Evolutionary conservation across 2,888 invertebrate species (phyloP).

Genomic region (Dolomedes plantarius): DNA sequence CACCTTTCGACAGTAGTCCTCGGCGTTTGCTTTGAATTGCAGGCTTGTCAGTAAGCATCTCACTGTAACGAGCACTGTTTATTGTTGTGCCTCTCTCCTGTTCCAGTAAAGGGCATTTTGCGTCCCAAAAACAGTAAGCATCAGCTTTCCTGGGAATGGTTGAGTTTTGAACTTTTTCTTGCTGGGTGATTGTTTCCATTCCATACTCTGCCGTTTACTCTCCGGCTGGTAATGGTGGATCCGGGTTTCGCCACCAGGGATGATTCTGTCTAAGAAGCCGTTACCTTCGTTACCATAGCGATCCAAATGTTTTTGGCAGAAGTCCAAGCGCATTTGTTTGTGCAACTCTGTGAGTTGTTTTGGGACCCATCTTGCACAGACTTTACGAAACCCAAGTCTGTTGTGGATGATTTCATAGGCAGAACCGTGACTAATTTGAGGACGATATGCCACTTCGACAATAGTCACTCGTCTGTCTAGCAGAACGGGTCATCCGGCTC

Average conservation of each 20-base stretch:
- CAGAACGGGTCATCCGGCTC: no score
- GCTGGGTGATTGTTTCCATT: conserved; percentile 25
- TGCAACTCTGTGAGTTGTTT: conserved; percentile 18
- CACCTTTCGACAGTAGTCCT: no score
- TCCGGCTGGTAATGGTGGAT: conserved; percentile 24
- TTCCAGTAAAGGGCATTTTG: conserved; percentile 16
- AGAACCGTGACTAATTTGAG: not conserved
- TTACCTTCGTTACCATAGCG: conserved; percentile 18
- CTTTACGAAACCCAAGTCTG: conserved; percentile 25
- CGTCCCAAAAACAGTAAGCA: not conserved
- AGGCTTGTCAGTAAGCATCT: conserved; percentile 34
- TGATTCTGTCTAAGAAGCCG: conserved; percentile 19
- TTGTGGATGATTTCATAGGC: conserved; percentile 9
- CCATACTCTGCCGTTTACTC: not conserved
- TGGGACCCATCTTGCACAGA: conserved; percentile 15
- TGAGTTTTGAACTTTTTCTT: conserved; percentile 22
- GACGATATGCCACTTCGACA: not conserved
- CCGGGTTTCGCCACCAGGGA: conserved; percentile 1
- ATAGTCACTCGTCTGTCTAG: conserved; percentile 6
- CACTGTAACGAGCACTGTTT: conserved; percentile 16
- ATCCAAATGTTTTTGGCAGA: not conserved
- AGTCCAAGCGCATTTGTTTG: not conserved
- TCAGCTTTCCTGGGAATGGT: conserved; percentile 1
- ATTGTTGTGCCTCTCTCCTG: conserved; percentile 10
- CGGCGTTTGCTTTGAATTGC: conserved; percentile 22